Percentiles rank a stretch among this genome's conserved stretches.
Evolutionary conservation across 2,888 invertebrate species (phyloP).

Genomic region (Melanargia galathea): DNA sequence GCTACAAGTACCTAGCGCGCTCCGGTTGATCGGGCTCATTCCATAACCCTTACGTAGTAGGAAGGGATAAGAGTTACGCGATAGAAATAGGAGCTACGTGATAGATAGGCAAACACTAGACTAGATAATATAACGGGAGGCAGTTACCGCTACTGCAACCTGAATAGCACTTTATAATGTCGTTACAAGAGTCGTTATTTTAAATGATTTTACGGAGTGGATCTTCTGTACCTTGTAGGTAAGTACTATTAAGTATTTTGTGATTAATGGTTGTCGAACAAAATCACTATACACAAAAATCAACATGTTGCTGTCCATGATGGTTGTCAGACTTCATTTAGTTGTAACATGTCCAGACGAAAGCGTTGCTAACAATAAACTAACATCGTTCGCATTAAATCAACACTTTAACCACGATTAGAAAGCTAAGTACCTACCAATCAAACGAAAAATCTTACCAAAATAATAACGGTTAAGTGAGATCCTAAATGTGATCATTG

Average conservation of each 20-base stretch:
- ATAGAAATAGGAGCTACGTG: too few relatives aligned
- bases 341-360: background rate
- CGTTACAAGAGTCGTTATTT: too few relatives aligned
- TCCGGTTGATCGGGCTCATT: too few relatives aligned
- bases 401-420: slow-evolving; percentile 15
- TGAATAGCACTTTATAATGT: too few relatives aligned
- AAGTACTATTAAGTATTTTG: background rate
- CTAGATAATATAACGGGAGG: too few relatives aligned
- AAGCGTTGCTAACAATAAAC: slow-evolving; percentile 16
- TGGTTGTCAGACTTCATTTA: slow-evolving; percentile 12
- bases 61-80: too few relatives aligned
- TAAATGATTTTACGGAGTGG: too few relatives aligned
- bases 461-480: background rate
- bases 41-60: too few relatives aligned
- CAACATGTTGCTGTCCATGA: slow-evolving; percentile 9
- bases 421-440: slow-evolving; percentile 3
- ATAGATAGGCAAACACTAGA: too few relatives aligned
- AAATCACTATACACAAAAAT: slow-evolving; percentile 1
- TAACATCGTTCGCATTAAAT: background rate
- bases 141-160: too few relatives aligned
- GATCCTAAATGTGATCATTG: background rate
- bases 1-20: too few relatives aligned
- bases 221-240: background rate
- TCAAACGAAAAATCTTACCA: background rate
- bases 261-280: background rate